Conservation (phyloP, 1,140 invertebrate species). For the Pararge aegeria region DNA sequence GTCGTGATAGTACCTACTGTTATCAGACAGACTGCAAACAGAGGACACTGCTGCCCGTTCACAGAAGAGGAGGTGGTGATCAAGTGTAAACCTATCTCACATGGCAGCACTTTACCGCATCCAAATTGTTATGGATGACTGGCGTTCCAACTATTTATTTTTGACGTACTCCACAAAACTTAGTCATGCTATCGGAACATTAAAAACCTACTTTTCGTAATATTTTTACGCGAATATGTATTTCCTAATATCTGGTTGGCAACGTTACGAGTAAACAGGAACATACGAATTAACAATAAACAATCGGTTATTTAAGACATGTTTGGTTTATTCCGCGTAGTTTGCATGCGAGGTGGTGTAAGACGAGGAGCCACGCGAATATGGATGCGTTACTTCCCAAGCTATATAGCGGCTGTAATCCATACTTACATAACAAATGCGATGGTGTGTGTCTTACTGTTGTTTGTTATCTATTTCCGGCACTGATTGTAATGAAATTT, state of each 20-base stretch:
- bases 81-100: too few relatives aligned
- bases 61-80: too few relatives aligned
- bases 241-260: conserved; percentile 12
- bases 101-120: too few relatives aligned
- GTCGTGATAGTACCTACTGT: too few relatives aligned
- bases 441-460: too few relatives aligned
- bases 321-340: conserved; percentile 28
- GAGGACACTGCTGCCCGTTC: too few relatives aligned
- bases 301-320: conserved; percentile 22
- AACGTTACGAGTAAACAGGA: conserved; percentile 22
- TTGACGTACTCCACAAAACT: not conserved
- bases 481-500: too few relatives aligned
- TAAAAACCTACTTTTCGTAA: conserved; percentile 5
- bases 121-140: too few relatives aligned
- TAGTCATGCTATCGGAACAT: conserved; percentile 17
- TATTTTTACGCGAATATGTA: conserved; percentile 13
- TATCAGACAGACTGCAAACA: too few relatives aligned
- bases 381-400: conserved; percentile 17
- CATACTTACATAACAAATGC: not conserved
- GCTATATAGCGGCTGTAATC: not conserved
- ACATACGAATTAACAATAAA: conserved; percentile 32
- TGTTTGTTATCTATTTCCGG: too few relatives aligned
- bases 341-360: conserved; percentile 33
- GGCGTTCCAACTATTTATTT: not conserved
- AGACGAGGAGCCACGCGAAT: not conserved